Evolutionary conservation across 2,797 vertebrate species (phyloP).

Genomic region (Lepus townsendii): DNA sequence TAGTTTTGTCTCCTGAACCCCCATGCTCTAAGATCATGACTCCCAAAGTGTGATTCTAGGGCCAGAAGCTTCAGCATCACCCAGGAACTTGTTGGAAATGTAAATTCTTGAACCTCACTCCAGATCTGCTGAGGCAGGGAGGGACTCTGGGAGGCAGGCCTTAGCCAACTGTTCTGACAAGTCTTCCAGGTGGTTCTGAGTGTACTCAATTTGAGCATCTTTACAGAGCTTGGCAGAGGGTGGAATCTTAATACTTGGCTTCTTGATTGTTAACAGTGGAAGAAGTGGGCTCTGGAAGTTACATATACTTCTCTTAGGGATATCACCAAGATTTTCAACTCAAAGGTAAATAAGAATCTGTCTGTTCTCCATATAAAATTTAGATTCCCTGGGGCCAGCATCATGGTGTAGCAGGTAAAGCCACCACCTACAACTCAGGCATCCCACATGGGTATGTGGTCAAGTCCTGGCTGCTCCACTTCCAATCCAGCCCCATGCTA

Average conservation of each 20-base stretch:
- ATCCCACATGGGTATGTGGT: too few species aligned
- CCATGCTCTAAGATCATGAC: neutral
- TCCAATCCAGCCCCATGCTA: too few species aligned
- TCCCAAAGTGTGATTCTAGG: neutral
- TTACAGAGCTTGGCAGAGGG: neutral
- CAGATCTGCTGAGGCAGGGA: neutral
- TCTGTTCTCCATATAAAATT: neutral
- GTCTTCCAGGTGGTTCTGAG: neutral
- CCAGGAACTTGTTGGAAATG: neutral
- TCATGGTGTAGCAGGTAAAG: too few species aligned
- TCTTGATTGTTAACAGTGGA: neutral
- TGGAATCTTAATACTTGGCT: neutral
- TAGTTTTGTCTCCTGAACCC: neutral
- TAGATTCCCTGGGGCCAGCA: neutral
- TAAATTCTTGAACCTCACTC: neutral
- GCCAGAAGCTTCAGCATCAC: neutral
- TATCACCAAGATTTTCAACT: neutral
- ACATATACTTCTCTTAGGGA: neutral
- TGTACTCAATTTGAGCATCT: too few species aligned
- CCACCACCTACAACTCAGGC: too few species aligned
- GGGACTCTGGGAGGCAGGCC: neutral
- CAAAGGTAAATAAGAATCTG: neutral
- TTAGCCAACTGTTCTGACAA: too few species aligned
- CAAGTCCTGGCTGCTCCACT: too few species aligned
- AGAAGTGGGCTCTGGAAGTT: too few species aligned